Conservation (phyloP, 1,140 invertebrate genomes). For the Oncopodura yosiiana region DNA sequence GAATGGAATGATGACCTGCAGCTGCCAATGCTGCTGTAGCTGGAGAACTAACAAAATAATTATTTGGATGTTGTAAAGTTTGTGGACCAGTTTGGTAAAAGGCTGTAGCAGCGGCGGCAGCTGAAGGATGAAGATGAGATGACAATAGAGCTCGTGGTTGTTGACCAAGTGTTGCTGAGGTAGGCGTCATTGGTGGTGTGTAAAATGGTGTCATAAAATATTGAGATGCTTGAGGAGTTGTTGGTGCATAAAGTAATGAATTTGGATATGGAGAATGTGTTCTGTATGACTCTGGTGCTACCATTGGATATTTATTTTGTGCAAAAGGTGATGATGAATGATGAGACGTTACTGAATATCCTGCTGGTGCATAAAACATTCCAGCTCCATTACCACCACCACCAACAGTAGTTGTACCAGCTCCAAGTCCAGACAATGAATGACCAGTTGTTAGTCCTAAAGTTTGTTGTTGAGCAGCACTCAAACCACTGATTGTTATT, state of each 20-base stretch:
- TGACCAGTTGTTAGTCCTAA: conserved; percentile 3
- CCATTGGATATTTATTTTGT: conserved; percentile 31
- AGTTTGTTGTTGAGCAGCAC: neutral
- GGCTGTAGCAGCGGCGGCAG: conserved; percentile 16
- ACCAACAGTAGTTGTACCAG: conserved; percentile 1
- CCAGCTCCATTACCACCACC: conserved; percentile 13
- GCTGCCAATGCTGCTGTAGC: conserved; percentile 16
- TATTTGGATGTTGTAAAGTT: conserved; percentile 15
- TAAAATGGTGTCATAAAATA: conserved; percentile 34
- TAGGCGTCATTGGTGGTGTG: conserved; percentile 27
- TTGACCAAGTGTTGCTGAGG: conserved; percentile 9
- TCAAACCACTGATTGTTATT: neutral
- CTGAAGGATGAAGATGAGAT: conserved; percentile 15
- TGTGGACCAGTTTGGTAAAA: conserved; percentile 24
- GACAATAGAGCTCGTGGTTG: conserved; percentile 20
- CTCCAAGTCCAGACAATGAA: conserved; percentile 4
- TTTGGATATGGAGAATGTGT: conserved; percentile 28
- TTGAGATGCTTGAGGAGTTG: conserved; percentile 21
- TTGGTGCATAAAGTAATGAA: conserved; percentile 27
- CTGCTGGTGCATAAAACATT: conserved; percentile 20
- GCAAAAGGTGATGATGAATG: conserved; percentile 35
- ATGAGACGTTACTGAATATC: conserved; percentile 18
- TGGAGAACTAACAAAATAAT: conserved; percentile 20
- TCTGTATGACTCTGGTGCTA: conserved; percentile 33
- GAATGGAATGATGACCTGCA: conserved; percentile 32